Base-by-base conservation (phyloP, 2,797 vertebrate species). In the Gila robusta region DNA sequence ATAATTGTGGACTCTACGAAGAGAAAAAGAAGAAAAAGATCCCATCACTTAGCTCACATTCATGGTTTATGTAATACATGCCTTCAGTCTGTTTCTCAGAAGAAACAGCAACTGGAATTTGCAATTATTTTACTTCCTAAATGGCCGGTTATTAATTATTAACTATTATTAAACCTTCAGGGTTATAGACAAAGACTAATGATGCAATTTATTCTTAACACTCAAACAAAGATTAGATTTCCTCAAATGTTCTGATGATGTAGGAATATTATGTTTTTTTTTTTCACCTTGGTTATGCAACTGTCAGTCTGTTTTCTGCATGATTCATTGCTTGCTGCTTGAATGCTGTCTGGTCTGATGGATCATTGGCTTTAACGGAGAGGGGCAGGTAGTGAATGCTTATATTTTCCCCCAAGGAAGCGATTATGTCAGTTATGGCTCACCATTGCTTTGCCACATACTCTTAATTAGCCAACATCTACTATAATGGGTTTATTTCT, bases 141-240 rank as follows among this genome's bases (percentile, higher is more conserved):
- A 67, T 35, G 21, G 11, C 32, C 10, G 16, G 4, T 83, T 64
- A 49, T 64, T 35, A 83, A 83, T 74, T 11, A 83, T 83, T 83
- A 74, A 66, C 71, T 73, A 83, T 74, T 64, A 74, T 47, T 73
- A 62, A 83, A 74, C 81, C 56, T 17, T 4, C 19, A 23, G 39
- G 39, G 41, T 74, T 66, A 74, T 17, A 49, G 23, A 28, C 6
- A 35, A 64, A 6, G 26, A n/a, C 28, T 14, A 47, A 21, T 41
- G n/a, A 59, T 71, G 6, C 26, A 0, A 26, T 35, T 64, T 23
- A 32, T 37, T 52, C 28, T 52, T 17, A 70, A 54, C 19, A 16
- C 26, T 67, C 21, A 21, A 47, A 32, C 9, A 67, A 16, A 54
- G 64, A n/a, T n/a, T n/a, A 6, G 17, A 35, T 81, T 70, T 81